phyloP scores from a whole-genome alignment of 2,113 vertebrate genomes.

The Hemibates koningsi region DNA sequence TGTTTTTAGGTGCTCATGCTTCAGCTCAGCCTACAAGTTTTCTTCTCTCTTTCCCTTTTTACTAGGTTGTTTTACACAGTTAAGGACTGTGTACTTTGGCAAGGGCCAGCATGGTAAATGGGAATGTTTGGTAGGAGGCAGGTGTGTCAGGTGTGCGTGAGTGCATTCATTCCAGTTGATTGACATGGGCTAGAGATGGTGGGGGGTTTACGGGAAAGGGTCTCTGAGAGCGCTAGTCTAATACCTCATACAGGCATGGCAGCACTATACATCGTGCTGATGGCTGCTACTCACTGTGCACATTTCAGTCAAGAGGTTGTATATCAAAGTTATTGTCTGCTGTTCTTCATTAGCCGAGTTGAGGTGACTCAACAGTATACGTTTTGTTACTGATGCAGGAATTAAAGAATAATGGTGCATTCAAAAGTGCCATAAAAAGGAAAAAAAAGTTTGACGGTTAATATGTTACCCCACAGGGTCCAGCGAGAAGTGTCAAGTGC shows the following conservation, averaged over 20 bases:
- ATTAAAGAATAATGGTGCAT: conserved; percentile 7
- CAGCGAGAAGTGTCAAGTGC: conserved; percentile 51
- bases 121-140: conserved; percentile 44
- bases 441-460: not conserved
- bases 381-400: not conserved
- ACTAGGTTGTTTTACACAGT: conserved; percentile 52
- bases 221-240: conserved; percentile 28
- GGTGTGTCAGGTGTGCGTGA: conserved; percentile 50
- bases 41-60: conserved; percentile 30
- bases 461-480: conserved; percentile 26
- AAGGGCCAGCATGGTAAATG: conserved; percentile 32
- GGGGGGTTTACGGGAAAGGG: conserved; percentile 45
- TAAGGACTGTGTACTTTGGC: conserved; percentile 55
- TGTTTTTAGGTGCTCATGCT: conserved; percentile 30
- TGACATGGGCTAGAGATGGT: conserved; percentile 44
- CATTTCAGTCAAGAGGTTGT: conserved; percentile 7
- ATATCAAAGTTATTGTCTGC: conserved; percentile 28
- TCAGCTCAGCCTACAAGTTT: not conserved
- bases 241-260: conserved; percentile 19
- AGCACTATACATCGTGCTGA: not conserved
- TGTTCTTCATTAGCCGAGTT: conserved; percentile 10
- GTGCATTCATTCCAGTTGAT: conserved; percentile 52
- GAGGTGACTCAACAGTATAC: not conserved
- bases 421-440: not conserved
- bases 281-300: conserved; percentile 15